These are phyloP conservation scores for Drosophila gunungcola DNA, from an alignment of 1,140 invertebrate genomes.

Conservation along the genomic window DNA sequence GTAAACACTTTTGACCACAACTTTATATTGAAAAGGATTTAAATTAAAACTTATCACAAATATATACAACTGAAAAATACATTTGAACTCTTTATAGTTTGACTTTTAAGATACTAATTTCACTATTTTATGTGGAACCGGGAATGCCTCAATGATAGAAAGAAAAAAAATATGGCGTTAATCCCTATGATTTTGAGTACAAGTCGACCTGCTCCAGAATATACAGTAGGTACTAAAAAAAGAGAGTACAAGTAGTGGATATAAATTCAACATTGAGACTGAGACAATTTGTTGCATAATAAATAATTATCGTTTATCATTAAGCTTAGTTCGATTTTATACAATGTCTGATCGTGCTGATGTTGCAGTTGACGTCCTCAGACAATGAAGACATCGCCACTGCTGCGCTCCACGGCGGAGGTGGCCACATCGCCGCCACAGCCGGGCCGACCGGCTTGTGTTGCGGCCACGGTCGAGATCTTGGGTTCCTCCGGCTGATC, in stretches of 20 bases:
- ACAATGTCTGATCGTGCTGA: conserved; percentile 18
- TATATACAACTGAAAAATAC: no score
- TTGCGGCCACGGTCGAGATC: conserved; percentile 16
- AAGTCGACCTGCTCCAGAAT: conserved; percentile 2
- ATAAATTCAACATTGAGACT: conserved; percentile 43
- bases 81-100: no score
- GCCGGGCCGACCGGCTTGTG: conserved; percentile 41
- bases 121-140: background rate
- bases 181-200: background rate
- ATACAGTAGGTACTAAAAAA: background rate
- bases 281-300: conserved; percentile 50
- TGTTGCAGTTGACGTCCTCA: conserved; percentile 22
- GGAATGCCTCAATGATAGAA: background rate
- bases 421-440: conserved; percentile 52
- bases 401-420: conserved; percentile 53
- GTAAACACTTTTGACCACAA: no score
- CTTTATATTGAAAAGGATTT: background rate
- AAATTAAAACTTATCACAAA: background rate
- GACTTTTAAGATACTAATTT: no score
- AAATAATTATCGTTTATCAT: conserved; percentile 60
- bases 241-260: background rate
- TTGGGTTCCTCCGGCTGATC: conserved; percentile 19
- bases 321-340: conserved; percentile 35
- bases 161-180: background rate
- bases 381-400: conserved; percentile 78